These are phyloP conservation scores for Coenonympha arcania DNA, from an alignment of 2,888 invertebrate species.

Conservation along the genomic window DNA sequence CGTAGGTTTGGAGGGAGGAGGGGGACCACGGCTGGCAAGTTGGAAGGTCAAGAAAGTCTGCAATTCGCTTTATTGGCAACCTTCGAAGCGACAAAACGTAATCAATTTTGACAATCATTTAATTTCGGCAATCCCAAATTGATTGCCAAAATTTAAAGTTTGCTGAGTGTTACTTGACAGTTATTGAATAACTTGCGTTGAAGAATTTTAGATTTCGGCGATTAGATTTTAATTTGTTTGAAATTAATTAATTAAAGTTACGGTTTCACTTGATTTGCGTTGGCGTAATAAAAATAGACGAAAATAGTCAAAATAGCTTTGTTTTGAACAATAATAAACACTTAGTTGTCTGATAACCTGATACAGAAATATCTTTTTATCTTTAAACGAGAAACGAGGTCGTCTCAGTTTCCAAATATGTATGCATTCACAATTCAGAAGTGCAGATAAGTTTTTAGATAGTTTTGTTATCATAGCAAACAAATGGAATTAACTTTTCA, in stretches of 20 bases:
- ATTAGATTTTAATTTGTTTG: neutral
- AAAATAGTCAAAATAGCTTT: neutral
- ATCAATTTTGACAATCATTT: slow-evolving; percentile 13
- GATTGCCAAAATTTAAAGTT: too few species aligned
- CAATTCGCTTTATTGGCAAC: slow-evolving; percentile 48
- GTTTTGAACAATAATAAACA: neutral
- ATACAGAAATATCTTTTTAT: slow-evolving; percentile 24
- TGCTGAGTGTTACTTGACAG: slow-evolving; percentile 2
- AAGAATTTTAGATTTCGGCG: neutral
- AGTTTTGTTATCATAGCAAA: neutral
- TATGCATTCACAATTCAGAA: slow-evolving; percentile 17
- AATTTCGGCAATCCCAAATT: slow-evolving; percentile 14
- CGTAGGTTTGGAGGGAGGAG: too few species aligned
- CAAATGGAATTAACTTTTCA: neutral
- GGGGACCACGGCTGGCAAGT: slow-evolving; percentile 50
- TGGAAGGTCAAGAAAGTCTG: slow-evolving; percentile 66
- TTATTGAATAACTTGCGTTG: neutral
- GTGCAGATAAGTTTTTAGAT: slow-evolving; percentile 22
- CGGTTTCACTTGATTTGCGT: neutral
- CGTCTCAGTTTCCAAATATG: slow-evolving; percentile 23
- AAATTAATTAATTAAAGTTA: neutral
- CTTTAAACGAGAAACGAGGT: slow-evolving; percentile 25
- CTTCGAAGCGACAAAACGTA: slow-evolving; percentile 26
- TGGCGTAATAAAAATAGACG: neutral
- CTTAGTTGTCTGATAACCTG: neutral